phyloP scores from a whole-genome alignment of 2,797 vertebrate genomes.

The Cephalopachus bancanus region DNA sequence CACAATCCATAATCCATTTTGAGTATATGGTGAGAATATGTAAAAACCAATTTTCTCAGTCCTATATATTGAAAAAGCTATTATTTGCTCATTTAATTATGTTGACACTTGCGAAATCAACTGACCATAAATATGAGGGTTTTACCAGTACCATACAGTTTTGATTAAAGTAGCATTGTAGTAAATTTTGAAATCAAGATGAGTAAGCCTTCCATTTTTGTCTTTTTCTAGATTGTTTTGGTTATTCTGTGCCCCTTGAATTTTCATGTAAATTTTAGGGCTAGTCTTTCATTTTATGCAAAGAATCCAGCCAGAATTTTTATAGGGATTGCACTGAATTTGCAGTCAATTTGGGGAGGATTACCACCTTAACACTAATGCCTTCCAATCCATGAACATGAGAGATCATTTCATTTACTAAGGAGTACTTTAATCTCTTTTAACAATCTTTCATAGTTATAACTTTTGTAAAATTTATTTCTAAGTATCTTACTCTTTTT shows the following conservation, averaged over 20 bases:
- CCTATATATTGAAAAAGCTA: neutral
- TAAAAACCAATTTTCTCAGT: neutral
- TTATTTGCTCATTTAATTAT: neutral
- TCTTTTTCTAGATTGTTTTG: neutral
- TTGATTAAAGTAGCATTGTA: too few relatives aligned
- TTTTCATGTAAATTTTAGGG: neutral
- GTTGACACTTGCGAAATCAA: too few relatives aligned
- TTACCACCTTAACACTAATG: neutral
- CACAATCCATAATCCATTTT: neutral
- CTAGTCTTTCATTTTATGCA: neutral
- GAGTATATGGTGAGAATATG: neutral
- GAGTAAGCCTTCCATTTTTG: too few relatives aligned
- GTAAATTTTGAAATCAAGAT: too few relatives aligned
- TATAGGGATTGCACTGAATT: neutral
- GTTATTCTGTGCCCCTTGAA: neutral
- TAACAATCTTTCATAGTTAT: neutral
- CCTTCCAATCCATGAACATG: neutral
- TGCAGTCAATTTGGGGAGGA: neutral
- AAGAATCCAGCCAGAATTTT: neutral
- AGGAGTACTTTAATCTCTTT: neutral
- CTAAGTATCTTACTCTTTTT: neutral
- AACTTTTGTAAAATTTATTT: neutral
- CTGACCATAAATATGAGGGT: too few relatives aligned
- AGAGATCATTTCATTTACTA: neutral
- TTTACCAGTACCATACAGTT: too few relatives aligned